Evolutionary conservation across 2,113 vertebrate genomes (phyloP).

Genomic region (Equus quagga): DNA sequence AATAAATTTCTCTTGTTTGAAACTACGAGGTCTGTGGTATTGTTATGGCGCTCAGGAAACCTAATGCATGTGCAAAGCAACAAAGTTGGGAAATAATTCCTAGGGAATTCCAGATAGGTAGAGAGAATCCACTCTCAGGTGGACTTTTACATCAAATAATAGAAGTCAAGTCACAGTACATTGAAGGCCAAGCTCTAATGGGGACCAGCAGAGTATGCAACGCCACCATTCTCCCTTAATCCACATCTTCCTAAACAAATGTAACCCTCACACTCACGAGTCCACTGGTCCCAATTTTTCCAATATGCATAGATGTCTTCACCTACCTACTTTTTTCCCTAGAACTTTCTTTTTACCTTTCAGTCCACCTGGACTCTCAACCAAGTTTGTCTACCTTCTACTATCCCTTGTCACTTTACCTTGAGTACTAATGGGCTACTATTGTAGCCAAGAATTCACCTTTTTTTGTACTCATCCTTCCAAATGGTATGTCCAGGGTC

Average conservation of each 20-base stretch:
- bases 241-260: background rate
- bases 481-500: background rate
- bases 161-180: background rate
- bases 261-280: fast-evolving
- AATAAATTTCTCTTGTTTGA: background rate
- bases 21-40: background rate
- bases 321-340: background rate
- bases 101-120: background rate
- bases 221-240: background rate
- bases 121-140: background rate
- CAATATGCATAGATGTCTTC: background rate
- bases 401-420: background rate
- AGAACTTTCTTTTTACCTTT: background rate
- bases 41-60: background rate
- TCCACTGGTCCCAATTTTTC: background rate
- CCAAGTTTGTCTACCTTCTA: background rate
- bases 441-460: background rate
- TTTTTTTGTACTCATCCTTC: background rate
- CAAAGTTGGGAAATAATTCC: background rate
- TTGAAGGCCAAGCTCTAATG: background rate
- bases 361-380: background rate
- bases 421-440: background rate
- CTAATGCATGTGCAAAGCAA: background rate
- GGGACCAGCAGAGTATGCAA: background rate
- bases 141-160: background rate